These are phyloP conservation scores for Copidosoma floridanum DNA, from an alignment of 1,140 invertebrate species.

Conservation along the genomic window DNA sequence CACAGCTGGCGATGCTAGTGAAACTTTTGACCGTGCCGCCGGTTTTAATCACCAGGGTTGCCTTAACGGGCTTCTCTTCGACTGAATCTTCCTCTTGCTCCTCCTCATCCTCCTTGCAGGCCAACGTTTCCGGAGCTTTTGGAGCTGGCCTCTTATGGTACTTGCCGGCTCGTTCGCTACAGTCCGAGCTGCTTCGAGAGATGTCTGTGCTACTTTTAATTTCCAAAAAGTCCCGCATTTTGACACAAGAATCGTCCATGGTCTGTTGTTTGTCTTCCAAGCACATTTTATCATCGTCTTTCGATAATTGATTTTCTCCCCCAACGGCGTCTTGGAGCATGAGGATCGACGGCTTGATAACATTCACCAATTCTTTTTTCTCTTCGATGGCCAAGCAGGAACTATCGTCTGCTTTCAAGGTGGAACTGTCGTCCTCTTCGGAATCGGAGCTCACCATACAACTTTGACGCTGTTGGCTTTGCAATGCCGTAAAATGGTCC, in stretches of 20 bases:
- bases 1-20: slow-evolving; percentile 28
- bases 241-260: too few relatives aligned
- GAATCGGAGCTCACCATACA: too few relatives aligned
- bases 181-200: slow-evolving; percentile 35
- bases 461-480: not conserved
- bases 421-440: slow-evolving; percentile 15
- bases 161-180: slow-evolving; percentile 43
- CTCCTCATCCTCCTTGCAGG: slow-evolving; percentile 23
- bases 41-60: slow-evolving; percentile 49
- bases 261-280: slow-evolving; percentile 24
- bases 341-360: too few relatives aligned
- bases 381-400: not conserved
- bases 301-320: not conserved
- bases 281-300: slow-evolving; percentile 1
- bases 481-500: slow-evolving; percentile 5
- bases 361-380: too few relatives aligned
- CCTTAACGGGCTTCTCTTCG: slow-evolving; percentile 42
- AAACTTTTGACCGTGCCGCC: slow-evolving; percentile 47
- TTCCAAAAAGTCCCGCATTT: too few relatives aligned
- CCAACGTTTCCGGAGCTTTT: slow-evolving; percentile 30
- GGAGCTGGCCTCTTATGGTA: slow-evolving; percentile 54
- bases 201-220: slow-evolving; percentile 27
- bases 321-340: too few relatives aligned
- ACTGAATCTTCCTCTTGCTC: slow-evolving; percentile 26
- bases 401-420: slow-evolving; percentile 1